Evolutionary conservation across 2,888 invertebrate genomes (phyloP).

Genomic region (Adelphocoris suturalis): DNA sequence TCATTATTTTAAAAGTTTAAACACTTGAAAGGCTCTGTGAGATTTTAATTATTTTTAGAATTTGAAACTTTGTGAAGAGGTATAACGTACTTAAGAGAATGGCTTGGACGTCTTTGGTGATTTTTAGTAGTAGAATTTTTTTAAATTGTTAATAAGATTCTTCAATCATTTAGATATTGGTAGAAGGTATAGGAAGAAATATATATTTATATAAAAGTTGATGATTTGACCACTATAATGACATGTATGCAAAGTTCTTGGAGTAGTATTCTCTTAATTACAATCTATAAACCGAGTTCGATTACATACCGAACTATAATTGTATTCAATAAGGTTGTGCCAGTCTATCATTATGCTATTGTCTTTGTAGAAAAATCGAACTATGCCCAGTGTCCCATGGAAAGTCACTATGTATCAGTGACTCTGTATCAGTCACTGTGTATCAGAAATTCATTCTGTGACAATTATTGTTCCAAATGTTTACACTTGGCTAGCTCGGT

Average conservation of each 20-base stretch:
- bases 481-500: not conserved
- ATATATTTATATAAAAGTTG: constrained; percentile 64
- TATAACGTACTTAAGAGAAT: constrained; percentile 40
- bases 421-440: not conserved
- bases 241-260: constrained; percentile 31
- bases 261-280: constrained; percentile 1
- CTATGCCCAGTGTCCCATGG: not conserved
- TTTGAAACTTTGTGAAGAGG: not conserved
- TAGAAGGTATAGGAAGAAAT: constrained; percentile 43
- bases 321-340: not conserved
- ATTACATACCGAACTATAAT: constrained; percentile 28
- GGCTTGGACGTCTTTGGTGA: constrained; percentile 31
- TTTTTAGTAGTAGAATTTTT: not conserved
- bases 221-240: constrained; percentile 55
- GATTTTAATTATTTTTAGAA: constrained; percentile 30
- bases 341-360: not conserved
- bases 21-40: constrained; percentile 59
- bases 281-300: not conserved
- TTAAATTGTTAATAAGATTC: not conserved
- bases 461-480: no score
- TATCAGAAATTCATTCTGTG: no score
- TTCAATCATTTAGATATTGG: not conserved
- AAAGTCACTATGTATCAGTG: no score
- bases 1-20: not conserved
- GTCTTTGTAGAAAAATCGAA: not conserved